A percentile compares a stretch with the other conserved stretches of the same genome.
Evolutionary conservation across 2,888 invertebrate genomes (phyloP).

Genomic region (Leptinotarsa juncta): DNA sequence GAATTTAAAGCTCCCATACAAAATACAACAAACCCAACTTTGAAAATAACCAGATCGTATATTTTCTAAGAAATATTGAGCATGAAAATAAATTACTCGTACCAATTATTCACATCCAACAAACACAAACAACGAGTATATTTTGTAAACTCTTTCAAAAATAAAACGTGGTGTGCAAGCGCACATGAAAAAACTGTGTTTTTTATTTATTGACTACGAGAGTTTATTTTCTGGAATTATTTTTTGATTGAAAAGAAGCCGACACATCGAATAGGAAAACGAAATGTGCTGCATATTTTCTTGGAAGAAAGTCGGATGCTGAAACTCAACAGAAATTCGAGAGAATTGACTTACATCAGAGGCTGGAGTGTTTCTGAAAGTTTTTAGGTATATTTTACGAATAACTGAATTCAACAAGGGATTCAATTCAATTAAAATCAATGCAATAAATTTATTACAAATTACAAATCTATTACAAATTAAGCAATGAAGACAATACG

Average conservation of each 20-base stretch:
- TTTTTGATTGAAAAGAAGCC: background rate
- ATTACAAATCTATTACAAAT: too few species aligned
- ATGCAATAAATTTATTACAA: too few species aligned
- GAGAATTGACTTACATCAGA: too few species aligned
- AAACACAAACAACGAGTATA: constrained; percentile 24
- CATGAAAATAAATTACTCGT: constrained; percentile 27
- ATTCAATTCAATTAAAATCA: too few species aligned
- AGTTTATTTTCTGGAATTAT: background rate
- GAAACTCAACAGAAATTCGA: too few species aligned
- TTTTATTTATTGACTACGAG: background rate
- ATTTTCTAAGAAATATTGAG: constrained; percentile 23
- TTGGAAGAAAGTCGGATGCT: too few species aligned
- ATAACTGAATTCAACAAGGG: too few species aligned
- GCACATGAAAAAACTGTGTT: background rate
- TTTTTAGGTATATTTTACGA: too few species aligned
- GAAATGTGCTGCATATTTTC: too few species aligned
- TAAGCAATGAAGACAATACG: too few species aligned
- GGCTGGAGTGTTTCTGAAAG: too few species aligned
- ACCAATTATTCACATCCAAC: constrained; percentile 27
- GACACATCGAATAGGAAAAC: background rate
- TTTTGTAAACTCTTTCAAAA: constrained; percentile 34
- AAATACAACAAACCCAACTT: constrained; percentile 16
- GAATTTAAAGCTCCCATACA: constrained; percentile 3
- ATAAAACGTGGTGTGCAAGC: constrained; percentile 20
- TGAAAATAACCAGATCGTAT: constrained; percentile 25